phyloP scores from a whole-genome alignment of 1,140 invertebrate genomes.

The Dufourea novaeangliae region DNA sequence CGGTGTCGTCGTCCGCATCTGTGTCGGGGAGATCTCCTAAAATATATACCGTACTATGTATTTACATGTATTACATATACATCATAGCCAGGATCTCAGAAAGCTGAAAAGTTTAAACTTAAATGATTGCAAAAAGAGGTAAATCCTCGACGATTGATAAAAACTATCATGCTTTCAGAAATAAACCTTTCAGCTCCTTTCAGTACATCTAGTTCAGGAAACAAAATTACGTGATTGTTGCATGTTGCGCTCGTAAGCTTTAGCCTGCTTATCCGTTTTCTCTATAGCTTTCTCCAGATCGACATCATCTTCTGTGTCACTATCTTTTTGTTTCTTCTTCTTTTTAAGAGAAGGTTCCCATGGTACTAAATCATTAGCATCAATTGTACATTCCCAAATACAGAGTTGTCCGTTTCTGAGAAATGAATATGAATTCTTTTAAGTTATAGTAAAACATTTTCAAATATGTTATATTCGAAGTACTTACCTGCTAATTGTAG shows the following conservation, averaged over 20 bases:
- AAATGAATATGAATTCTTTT: constrained; percentile 61
- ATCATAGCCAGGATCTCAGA: too few species aligned
- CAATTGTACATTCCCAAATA: constrained; percentile 93
- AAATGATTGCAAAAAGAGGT: too few species aligned
- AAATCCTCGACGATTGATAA: too few species aligned
- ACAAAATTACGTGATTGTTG: constrained; percentile 26
- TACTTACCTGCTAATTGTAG: constrained; percentile 87
- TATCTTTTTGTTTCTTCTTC: constrained; percentile 77
- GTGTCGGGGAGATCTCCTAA: constrained; percentile 9
- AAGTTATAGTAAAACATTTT: background rate
- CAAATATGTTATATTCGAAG: constrained; percentile 3
- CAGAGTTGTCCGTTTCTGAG: constrained; percentile 86
- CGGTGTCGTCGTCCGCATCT: background rate
- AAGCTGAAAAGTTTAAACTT: background rate
- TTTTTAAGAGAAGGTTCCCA: constrained; percentile 80
- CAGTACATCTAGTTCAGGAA: background rate
- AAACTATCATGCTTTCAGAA: too few species aligned
- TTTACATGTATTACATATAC: too few species aligned
- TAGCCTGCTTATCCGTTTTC: constrained; percentile 62
- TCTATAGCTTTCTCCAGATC: constrained; percentile 77
- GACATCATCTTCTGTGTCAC: constrained; percentile 80
- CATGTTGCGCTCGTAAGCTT: constrained; percentile 21
- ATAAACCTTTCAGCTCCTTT: background rate
- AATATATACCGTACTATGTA: constrained; percentile 17
- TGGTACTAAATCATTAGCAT: constrained; percentile 85